These are phyloP conservation scores for Hydrotaea cyrtoneurina DNA, from an alignment of 2,888 invertebrate genomes.

Conservation along the genomic window DNA sequence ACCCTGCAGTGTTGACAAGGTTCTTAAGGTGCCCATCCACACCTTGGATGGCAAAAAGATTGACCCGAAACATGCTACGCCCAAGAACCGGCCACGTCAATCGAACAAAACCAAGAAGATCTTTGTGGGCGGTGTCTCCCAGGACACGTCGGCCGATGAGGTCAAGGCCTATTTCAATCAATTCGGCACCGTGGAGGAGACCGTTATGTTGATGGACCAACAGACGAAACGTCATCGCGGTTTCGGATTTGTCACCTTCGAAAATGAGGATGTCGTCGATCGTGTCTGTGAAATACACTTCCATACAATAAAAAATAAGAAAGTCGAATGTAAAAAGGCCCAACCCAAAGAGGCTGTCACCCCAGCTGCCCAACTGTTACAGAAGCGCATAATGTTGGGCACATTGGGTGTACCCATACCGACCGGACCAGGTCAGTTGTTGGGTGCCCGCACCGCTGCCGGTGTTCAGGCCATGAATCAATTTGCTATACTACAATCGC, in stretches of 20 bases:
- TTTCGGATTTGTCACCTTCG: conserved; percentile 95
- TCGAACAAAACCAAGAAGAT: conserved; percentile 95
- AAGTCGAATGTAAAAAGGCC: conserved; percentile 94
- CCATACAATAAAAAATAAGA: conserved; percentile 95
- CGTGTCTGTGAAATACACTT: conserved; percentile 96
- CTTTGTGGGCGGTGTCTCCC: conserved; percentile 95
- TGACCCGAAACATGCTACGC: conserved; percentile 96
- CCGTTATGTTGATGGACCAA: conserved; percentile 96
- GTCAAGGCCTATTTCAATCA: conserved; percentile 94
- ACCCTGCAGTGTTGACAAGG: conserved; percentile 94
- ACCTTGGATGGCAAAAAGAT: conserved; percentile 96
- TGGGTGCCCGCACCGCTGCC: conserved; percentile 80
- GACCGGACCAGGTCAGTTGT: conserved; percentile 83
- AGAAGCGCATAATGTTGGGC: conserved; percentile 87
- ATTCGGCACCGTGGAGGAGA: conserved; percentile 94
- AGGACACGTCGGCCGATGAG: conserved; percentile 95
- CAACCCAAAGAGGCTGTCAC: conserved; percentile 94
- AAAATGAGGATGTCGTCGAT: conserved; percentile 94
- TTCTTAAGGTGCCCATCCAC: conserved; percentile 93
- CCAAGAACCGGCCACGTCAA: conserved; percentile 92
- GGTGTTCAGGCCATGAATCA: conserved; percentile 81
- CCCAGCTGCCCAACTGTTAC: conserved; percentile 85
- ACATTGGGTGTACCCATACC: conserved; percentile 85
- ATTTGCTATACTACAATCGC: conserved; percentile 82
- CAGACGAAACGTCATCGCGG: conserved; percentile 95